A percentile compares a stretch with the other conserved stretches of the same genome.
These are phyloP conservation scores for Aplysina aerophoba DNA, from an alignment of 37 sponge, comb jelly and placozoan genomes.

Conservation along the genomic window DNA sequence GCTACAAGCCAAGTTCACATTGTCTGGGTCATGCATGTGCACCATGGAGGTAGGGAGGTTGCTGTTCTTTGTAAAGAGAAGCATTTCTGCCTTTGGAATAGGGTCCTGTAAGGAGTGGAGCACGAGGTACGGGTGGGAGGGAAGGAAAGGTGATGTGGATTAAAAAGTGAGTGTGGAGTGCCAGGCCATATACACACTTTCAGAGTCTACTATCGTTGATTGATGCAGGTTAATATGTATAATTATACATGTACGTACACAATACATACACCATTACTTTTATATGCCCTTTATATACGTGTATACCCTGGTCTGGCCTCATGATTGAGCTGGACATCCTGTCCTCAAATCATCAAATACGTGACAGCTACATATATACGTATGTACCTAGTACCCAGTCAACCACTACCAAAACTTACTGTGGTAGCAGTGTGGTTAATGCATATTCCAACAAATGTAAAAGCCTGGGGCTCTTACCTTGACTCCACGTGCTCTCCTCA, in stretches of 20 bases:
- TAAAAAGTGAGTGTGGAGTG: no score
- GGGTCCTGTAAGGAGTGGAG: constrained; percentile 52
- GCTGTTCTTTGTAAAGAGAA: constrained; percentile 64
- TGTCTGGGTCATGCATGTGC: constrained; percentile 97
- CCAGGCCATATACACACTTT: not conserved
- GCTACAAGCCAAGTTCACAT: constrained; percentile 91
- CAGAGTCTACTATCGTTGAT: not conserved
- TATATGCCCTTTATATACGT: no score
- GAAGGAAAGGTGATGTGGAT: no score
- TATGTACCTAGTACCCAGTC: not conserved
- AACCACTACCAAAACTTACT: no score
- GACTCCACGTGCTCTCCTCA: constrained; percentile 56
- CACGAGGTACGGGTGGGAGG: no score
- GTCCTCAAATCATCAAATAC: no score
- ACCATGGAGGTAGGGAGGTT: constrained; percentile 89
- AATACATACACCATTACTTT: no score
- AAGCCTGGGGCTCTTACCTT: not conserved
- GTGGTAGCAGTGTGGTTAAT: not conserved
- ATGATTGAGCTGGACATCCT: no score
- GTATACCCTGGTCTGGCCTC: no score
- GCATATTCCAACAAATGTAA: not conserved
- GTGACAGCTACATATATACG: not conserved
- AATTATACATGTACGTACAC: no score
- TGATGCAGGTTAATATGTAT: no score
- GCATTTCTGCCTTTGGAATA: constrained; percentile 87